Percentiles rank a stretch among this genome's conserved stretches.
These are phyloP conservation scores for Archivesica marissinica DNA, from an alignment of 1,140 invertebrate genomes.

Conservation along the genomic window DNA sequence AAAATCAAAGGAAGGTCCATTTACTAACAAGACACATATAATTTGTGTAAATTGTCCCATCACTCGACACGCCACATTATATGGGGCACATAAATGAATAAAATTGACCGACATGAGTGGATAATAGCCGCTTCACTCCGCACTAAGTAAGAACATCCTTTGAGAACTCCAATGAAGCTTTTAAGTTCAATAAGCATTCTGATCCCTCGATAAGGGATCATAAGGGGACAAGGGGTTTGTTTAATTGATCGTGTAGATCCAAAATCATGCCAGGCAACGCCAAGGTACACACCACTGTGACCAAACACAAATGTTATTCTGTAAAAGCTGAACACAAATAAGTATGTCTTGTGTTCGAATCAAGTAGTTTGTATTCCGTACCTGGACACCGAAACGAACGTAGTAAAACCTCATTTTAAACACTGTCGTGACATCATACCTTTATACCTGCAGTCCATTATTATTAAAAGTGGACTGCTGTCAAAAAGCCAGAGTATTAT, in stretches of 20 bases:
- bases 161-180: conserved; percentile 8
- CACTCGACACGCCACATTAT: not conserved
- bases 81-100: not conserved
- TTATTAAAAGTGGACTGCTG: no score
- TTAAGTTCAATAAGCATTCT: conserved; percentile 10
- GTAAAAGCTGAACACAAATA: no score
- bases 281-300: not conserved
- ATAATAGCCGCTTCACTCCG: not conserved
- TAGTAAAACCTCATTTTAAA: no score
- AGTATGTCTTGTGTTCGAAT: no score
- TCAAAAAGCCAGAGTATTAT: no score
- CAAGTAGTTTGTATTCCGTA: no score
- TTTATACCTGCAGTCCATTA: no score
- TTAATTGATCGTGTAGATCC: not conserved
- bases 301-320: no score
- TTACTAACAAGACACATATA: conserved; percentile 14
- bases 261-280: not conserved
- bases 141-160: not conserved
- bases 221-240: no score
- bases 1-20: conserved; percentile 3
- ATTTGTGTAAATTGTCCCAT: conserved; percentile 32
- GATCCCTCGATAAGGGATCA: not conserved
- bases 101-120: not conserved
- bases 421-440: no score
- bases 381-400: no score